These are phyloP conservation scores for Parapristionchus giblindavisi DNA, from an alignment of 2,888 invertebrate genomes.

Conservation along the genomic window DNA sequence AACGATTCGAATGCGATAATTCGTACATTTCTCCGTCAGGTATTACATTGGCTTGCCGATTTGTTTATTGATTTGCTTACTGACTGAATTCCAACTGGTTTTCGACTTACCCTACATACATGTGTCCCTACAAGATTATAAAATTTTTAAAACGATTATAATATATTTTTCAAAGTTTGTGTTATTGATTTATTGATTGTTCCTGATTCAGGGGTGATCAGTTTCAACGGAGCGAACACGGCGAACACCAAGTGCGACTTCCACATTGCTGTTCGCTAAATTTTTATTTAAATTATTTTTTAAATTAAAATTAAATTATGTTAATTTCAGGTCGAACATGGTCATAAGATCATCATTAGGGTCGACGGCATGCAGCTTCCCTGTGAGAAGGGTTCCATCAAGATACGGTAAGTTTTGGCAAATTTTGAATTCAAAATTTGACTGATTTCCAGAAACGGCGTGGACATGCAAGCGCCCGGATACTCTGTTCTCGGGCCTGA, in stretches of 20 bases:
- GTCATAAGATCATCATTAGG: constrained; percentile 65
- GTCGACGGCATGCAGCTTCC: constrained; percentile 60
- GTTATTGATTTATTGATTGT: too few relatives aligned
- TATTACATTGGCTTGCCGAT: not conserved
- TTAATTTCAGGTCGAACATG: constrained; percentile 52
- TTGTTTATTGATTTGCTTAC: not conserved
- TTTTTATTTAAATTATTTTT: not conserved
- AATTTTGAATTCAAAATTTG: not conserved
- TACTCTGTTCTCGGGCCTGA: constrained; percentile 58
- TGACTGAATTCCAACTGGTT: too few relatives aligned
- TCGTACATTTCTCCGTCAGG: constrained; percentile 60
- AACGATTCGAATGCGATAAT: constrained; percentile 57
- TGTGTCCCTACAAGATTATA: too few relatives aligned
- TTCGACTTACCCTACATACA: too few relatives aligned
- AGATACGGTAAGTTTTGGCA: constrained; percentile 47
- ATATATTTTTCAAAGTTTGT: too few relatives aligned
- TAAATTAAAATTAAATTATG: not conserved
- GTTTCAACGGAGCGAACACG: constrained; percentile 48
- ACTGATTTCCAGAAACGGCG: constrained; percentile 57
- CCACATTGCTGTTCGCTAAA: constrained; percentile 54
- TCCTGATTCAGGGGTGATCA: constrained; percentile 40
- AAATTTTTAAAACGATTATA: too few relatives aligned
- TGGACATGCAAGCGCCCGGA: constrained; percentile 56
- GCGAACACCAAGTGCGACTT: constrained; percentile 55
- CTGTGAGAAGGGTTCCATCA: constrained; percentile 54